Conservation (phyloP, 2,888 invertebrate species). For the Crepidodera aurea region DNA sequence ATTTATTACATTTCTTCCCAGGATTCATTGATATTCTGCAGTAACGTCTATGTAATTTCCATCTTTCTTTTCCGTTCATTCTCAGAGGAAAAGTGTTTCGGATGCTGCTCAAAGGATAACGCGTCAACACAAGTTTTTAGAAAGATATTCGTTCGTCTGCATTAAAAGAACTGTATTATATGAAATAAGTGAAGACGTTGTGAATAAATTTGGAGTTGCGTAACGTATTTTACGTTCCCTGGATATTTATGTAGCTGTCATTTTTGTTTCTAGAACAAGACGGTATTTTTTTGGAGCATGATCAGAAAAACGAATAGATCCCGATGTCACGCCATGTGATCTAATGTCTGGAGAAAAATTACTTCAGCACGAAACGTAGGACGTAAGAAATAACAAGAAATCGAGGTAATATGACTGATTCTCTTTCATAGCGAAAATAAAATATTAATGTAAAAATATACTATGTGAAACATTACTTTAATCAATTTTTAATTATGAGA, state of each 20-base stretch:
- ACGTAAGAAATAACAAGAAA: no score
- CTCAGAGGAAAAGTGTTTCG: not conserved
- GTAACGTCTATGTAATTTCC: not conserved
- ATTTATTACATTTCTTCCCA: no score
- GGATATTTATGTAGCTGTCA: not conserved
- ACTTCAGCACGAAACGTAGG: no score
- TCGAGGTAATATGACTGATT: no score
- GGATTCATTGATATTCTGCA: not conserved
- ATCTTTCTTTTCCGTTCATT: not conserved
- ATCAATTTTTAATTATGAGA: no score
- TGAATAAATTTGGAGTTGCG: not conserved
- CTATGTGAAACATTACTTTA: no score
- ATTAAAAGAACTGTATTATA: not conserved
- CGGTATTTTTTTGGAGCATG: no score
- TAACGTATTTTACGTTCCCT: not conserved
- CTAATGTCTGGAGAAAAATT: not conserved
- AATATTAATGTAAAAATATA: no score
- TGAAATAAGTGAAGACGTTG: not conserved
- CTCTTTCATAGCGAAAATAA: no score
- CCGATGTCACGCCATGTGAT: not conserved
- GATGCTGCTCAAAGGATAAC: not conserved
- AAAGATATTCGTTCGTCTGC: not conserved
- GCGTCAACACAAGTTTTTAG: not conserved
- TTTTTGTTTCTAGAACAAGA: not conserved
- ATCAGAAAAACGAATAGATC: not conserved